Conservation (phyloP, 2,888 invertebrate genomes). For the Sepioteuthis lessoniana region DNA sequence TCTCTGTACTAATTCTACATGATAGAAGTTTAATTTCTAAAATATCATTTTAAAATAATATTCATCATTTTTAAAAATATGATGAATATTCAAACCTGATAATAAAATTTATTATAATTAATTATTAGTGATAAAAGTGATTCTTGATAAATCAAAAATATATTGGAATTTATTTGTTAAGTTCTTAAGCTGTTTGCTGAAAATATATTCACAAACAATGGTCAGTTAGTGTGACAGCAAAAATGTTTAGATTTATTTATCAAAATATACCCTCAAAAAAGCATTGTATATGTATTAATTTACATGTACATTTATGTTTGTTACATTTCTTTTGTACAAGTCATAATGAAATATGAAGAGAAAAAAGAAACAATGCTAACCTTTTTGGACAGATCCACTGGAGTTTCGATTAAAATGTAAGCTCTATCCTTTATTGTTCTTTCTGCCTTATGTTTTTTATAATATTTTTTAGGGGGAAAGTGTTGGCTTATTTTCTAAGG, state of each 20-base stretch:
- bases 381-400: neutral
- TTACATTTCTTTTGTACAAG: neutral
- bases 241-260: neutral
- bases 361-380: neutral
- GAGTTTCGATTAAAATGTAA: neutral
- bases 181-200: neutral
- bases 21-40: neutral
- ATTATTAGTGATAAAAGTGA: neutral
- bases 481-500: neutral
- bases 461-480: neutral
- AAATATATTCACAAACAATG: neutral
- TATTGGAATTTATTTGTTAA: neutral
- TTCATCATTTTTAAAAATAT: too few species aligned
- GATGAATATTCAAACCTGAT: neutral
- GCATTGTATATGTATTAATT: neutral
- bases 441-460: neutral
- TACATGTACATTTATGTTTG: neutral
- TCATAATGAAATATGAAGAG: neutral
- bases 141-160: neutral
- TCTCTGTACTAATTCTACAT: neutral
- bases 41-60: neutral
- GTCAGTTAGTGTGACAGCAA: neutral
- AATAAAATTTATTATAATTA: neutral
- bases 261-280: neutral
- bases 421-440: neutral